These are phyloP conservation scores for Casuarius casuarius DNA, from an alignment of 2,113 vertebrate species.

Conservation along the genomic window DNA sequence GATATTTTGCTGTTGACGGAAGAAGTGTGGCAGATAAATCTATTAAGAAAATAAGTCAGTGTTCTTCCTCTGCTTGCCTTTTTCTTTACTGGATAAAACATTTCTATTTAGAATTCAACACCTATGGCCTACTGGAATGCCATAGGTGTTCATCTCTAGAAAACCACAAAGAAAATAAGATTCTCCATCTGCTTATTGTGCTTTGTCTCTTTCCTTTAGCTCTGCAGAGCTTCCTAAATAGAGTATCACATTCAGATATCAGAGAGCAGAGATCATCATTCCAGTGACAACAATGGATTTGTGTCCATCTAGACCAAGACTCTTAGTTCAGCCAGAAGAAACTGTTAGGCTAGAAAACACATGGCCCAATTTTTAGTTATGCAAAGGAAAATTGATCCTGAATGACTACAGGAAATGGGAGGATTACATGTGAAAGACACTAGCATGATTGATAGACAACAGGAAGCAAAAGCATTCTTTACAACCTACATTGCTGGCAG, in stretches of 20 bases:
- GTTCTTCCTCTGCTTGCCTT: background rate
- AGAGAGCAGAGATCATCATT: background rate
- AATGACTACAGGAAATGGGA: background rate
- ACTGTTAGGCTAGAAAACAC: background rate
- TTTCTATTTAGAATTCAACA: background rate
- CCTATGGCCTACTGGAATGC: background rate
- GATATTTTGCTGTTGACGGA: background rate
- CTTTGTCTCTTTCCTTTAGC: background rate
- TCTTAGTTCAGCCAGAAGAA: background rate
- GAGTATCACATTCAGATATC: background rate
- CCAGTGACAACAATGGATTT: background rate
- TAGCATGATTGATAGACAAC: background rate
- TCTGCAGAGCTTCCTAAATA: background rate
- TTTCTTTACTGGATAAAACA: background rate
- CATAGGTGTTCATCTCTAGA: background rate
- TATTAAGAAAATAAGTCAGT: background rate
- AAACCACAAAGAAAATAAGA: background rate
- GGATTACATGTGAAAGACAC: background rate
- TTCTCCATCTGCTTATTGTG: background rate
- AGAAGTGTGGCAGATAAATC: background rate
- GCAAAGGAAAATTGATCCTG: background rate
- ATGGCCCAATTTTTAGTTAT: background rate
- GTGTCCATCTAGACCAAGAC: background rate
- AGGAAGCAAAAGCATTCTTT: background rate
- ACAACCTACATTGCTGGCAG: background rate